These are phyloP conservation scores for Coreoperca whiteheadi DNA, from an alignment of 2,113 vertebrate genomes.

Conservation along the genomic window DNA sequence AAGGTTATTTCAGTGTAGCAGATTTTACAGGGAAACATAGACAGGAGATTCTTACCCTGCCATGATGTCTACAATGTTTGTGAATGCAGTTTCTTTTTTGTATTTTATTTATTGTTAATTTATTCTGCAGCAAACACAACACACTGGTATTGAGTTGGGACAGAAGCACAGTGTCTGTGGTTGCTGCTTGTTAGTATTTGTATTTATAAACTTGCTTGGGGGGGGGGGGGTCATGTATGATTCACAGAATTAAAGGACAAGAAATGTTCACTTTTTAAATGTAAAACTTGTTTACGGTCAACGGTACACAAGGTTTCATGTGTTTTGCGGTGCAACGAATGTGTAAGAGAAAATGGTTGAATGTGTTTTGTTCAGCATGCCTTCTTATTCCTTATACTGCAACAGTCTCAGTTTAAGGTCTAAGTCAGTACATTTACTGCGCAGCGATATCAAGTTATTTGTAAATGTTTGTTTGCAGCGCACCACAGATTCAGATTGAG, in stretches of 20 bases:
- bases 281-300: slow-evolving; percentile 21
- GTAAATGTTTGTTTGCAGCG: slow-evolving; percentile 42
- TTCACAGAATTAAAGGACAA: not conserved
- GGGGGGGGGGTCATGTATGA: not conserved
- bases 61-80: slow-evolving; percentile 32
- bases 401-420: not conserved
- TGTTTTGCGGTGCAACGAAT: slow-evolving; percentile 18
- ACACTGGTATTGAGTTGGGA: slow-evolving; percentile 32
- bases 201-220: slow-evolving; percentile 40
- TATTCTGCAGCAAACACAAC: slow-evolving; percentile 62
- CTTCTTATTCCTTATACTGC: slow-evolving; percentile 18
- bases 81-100: slow-evolving; percentile 32
- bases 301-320: not conserved
- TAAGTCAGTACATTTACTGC: slow-evolving; percentile 23
- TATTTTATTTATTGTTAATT: slow-evolving; percentile 79
- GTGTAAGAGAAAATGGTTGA: slow-evolving; percentile 29
- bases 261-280: slow-evolving; percentile 31
- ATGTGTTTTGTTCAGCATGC: slow-evolving; percentile 42
- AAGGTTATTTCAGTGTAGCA: slow-evolving; percentile 19
- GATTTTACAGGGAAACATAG: slow-evolving; percentile 13
- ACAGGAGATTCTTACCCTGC: slow-evolving; percentile 14
- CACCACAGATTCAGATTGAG: slow-evolving; percentile 8
- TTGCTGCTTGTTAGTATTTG: slow-evolving; percentile 26
- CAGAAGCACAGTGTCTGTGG: slow-evolving; percentile 14
- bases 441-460: slow-evolving; percentile 1